Conservation (phyloP, 2,113 vertebrate species). For the Xenopus borealis region DNA sequence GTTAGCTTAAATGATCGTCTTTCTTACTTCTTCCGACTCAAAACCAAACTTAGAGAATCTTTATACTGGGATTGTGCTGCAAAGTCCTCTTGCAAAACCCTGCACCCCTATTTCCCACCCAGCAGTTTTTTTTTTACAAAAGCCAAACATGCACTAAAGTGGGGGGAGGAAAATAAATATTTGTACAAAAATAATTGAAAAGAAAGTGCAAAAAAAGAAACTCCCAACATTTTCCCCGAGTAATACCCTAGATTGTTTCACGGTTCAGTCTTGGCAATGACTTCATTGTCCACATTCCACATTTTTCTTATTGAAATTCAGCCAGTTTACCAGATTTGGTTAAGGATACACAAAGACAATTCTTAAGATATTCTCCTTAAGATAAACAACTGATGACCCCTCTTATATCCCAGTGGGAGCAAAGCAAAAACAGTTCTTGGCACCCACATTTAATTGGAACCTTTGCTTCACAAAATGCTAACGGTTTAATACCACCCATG, state of each 20-base stretch:
- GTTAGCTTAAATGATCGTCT: neutral
- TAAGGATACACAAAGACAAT: too few relatives aligned
- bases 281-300: neutral
- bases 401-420: too few relatives aligned
- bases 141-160: conserved; percentile 7
- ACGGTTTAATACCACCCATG: too few relatives aligned
- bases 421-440: too few relatives aligned
- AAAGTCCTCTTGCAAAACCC: neutral
- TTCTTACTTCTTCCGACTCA: neutral
- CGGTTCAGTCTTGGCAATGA: neutral
- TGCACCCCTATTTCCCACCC: neutral
- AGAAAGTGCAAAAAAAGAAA: conserved; percentile 19
- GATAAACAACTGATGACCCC: too few relatives aligned
- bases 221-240: neutral
- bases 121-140: neutral
- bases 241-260: neutral
- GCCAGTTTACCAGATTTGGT: neutral
- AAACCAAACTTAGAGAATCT: too few relatives aligned
- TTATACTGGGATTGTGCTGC: neutral
- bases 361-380: too few relatives aligned
- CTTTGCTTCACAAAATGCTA: too few relatives aligned
- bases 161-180: conserved; percentile 21
- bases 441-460: too few relatives aligned
- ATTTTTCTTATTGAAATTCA: too few relatives aligned
- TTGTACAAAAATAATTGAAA: conserved; percentile 14